Percentiles rank a stretch among this genome's conserved stretches.
phyloP scores from a whole-genome alignment of 2,888 invertebrate species.

The Coelogynopora nodosa region DNA sequence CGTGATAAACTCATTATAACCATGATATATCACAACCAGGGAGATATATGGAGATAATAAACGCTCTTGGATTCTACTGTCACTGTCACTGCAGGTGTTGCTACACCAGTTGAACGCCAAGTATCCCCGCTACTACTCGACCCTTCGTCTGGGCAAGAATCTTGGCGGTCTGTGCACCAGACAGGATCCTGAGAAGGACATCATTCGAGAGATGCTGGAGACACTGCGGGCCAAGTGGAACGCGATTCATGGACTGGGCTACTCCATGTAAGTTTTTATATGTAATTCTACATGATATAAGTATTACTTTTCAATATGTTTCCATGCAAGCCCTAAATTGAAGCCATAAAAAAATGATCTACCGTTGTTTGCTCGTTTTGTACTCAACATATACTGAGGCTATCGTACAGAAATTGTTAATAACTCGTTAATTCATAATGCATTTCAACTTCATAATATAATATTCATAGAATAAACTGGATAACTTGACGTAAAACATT shows the following conservation, averaged over 20 bases:
- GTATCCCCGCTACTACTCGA: slow-evolving; percentile 59
- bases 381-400: too few species aligned
- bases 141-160: slow-evolving; percentile 60
- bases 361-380: too few species aligned
- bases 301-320: too few species aligned
- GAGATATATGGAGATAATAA: not conserved
- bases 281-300: too few species aligned
- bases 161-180: slow-evolving; percentile 60
- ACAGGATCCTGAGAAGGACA: slow-evolving; percentile 57
- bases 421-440: too few species aligned
- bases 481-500: too few species aligned
- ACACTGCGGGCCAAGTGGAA: slow-evolving; percentile 61
- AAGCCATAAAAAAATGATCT: too few species aligned
- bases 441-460: too few species aligned
- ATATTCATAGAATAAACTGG: too few species aligned
- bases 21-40: not conserved
- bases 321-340: too few species aligned
- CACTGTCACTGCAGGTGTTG: not conserved
- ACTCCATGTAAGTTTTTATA: slow-evolving; percentile 53
- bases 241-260: slow-evolving; percentile 56
- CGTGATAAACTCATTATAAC: too few species aligned
- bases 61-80: not conserved
- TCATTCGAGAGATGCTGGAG: slow-evolving; percentile 59
- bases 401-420: too few species aligned
- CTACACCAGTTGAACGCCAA: slow-evolving; percentile 53